Base-by-base conservation (phyloP, 2,113 vertebrate species). In the Ploceus nigricollis region DNA sequence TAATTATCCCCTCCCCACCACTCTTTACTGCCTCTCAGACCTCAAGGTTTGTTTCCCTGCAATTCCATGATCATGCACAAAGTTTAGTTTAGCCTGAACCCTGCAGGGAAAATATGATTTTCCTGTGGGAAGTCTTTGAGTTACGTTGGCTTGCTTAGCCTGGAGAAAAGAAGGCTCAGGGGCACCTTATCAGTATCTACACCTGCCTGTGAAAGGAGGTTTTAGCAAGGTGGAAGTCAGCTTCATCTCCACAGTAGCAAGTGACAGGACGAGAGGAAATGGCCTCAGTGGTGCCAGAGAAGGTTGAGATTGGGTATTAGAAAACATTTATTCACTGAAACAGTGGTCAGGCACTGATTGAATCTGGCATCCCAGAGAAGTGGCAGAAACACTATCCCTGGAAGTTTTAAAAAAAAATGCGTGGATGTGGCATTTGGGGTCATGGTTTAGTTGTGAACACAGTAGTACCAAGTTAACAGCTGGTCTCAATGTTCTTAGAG, bases 1-100 rank as follows among this genome's bases (percentile, higher is more conserved):
- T 44, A 30, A 37, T 44, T 82, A 45, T 33, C 9, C 1, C 13
- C 40, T 56, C 16, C 22, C 4, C 6, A 78, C 3, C 15, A 48
- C 27, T 39, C 33, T 71, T 40, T 56, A 28, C 11, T 31, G n/a
- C 24, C 10, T 35, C 48, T 88, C 23, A 77, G 9, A 20, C 13
- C 20, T 71, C n/a, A 48, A 1, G 45, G 4, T 40, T 95, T 81
- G 25, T 90, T 90, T 81, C 70, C 68, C 47, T 68, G 22, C 45
- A 44, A 23, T 18, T 83, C 37, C 18, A n/a, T 42, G 44, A 22
- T 86, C 73, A 80, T 21, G 6, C 23, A 56, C 33, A 93, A 69
- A 37, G 45, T 70, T 92, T 71, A 54, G 1, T 97, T 97, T 90
- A 86, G 50, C 37, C 79, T 96, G 63, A 84, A 93, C 42, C 20